Conservation (phyloP, 2,113 vertebrate genomes). For the Vulpes vulpes region DNA sequence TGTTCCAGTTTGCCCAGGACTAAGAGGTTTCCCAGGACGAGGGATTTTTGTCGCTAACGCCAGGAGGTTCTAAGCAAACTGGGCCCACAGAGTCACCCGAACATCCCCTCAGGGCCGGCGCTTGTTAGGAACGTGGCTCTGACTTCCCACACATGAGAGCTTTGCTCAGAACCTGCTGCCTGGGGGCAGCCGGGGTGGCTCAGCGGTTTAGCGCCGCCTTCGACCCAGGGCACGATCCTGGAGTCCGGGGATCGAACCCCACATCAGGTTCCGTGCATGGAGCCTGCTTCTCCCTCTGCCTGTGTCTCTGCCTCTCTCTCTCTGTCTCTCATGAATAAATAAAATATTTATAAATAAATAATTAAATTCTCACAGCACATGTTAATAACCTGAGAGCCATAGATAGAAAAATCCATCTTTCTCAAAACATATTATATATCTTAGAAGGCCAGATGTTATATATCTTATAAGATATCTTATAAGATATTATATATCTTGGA, state of each 20-base stretch:
- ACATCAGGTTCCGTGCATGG: no score
- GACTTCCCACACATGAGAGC: not conserved
- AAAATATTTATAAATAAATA: no score
- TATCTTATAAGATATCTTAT: no score
- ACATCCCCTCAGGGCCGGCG: not conserved
- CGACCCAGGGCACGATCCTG: no score
- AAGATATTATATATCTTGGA: not conserved
- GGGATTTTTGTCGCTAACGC: not conserved
- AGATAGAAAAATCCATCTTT: not conserved
- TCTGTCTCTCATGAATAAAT: no score
- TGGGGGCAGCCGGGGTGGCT: no score
- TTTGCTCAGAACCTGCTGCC: not conserved
- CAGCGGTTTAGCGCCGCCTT: no score
- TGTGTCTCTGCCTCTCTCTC: no score
- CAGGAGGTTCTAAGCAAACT: no score
- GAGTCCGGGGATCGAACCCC: no score
- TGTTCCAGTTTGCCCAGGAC: not conserved
- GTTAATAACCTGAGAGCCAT: not conserved
- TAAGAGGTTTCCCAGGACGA: not conserved
- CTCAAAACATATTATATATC: not conserved
- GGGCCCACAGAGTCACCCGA: fast-evolving
- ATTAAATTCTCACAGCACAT: not conserved
- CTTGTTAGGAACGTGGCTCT: not conserved
- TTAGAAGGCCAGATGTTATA: not conserved
- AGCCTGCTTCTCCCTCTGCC: no score